Evolutionary conservation across 2,113 vertebrate species (phyloP).

Genomic region (Centropristis striata): DNA sequence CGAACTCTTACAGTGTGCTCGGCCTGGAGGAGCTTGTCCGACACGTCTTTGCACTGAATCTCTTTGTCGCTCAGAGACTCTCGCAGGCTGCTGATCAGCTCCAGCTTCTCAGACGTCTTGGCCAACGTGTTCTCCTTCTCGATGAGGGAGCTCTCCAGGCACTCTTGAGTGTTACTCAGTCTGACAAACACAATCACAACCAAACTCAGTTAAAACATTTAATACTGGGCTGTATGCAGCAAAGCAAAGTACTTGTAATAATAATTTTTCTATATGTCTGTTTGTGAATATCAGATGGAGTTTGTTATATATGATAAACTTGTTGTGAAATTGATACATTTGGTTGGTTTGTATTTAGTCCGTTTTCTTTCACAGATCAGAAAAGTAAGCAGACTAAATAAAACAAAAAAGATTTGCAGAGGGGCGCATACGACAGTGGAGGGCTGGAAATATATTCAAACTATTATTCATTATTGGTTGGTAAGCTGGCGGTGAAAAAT

Average conservation of each 20-base stretch:
- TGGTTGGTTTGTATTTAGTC: too few relatives aligned
- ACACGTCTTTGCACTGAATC: constrained; percentile 81
- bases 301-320: too few relatives aligned
- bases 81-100: constrained; percentile 83
- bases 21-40: constrained; percentile 85
- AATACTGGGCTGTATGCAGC: not conserved
- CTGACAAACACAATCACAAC: constrained; percentile 16
- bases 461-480: too few relatives aligned
- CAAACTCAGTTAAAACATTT: not conserved
- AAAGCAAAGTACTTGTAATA: not conserved
- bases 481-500: too few relatives aligned
- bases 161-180: constrained; percentile 88
- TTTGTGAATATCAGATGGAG: too few relatives aligned
- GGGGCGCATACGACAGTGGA: too few relatives aligned
- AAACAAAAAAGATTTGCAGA: too few relatives aligned
- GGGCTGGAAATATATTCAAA: too few relatives aligned
- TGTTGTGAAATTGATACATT: too few relatives aligned
- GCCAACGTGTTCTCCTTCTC: constrained; percentile 90
- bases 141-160: constrained; percentile 89
- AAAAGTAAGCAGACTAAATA: too few relatives aligned
- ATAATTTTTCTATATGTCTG: too few relatives aligned
- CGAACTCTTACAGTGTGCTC: constrained; percentile 85
- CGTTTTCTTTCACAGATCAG: too few relatives aligned
- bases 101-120: constrained; percentile 83
- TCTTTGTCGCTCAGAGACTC: constrained; percentile 87